phyloP scores from a whole-genome alignment of 2,113 vertebrate genomes.

The sheep (Ovis aries) region ARS-UI_Ramb_v3.0 NC_056061.1:62378501-62379000 shows the following conservation, averaged over 20 bases:
- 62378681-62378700: background rate
- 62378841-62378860: background rate
- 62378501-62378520: background rate
- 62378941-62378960: too few species aligned
- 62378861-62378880: background rate
- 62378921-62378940: too few species aligned
- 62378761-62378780: background rate
- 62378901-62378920: too few species aligned
- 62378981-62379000: background rate
- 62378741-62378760: background rate
- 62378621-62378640: background rate
- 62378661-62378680: background rate
- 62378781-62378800: rapidly evolving
- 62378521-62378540: background rate
- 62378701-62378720: background rate
- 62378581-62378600: background rate
- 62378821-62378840: background rate
- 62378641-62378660: background rate
- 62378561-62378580: background rate
- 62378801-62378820: background rate
- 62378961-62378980: too few species aligned
- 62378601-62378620: background rate
- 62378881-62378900: background rate
- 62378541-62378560: background rate
- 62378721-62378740: rapidly evolving